Base-by-base conservation (phyloP, 2,888 invertebrate genomes). In the Xylota sylvarum region DNA sequence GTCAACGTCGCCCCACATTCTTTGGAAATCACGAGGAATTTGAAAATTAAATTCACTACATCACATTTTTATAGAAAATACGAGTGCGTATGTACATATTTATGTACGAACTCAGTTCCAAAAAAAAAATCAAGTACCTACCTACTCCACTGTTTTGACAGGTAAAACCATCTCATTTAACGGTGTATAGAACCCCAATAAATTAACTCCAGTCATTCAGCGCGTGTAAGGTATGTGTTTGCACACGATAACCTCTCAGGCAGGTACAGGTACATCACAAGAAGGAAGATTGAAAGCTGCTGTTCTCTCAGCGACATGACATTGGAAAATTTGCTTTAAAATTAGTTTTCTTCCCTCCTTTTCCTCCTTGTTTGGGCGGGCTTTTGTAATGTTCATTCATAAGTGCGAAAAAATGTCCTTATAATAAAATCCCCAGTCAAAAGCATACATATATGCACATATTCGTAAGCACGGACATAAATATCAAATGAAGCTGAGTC, bases 401-500 rank as follows among this genome's bases (percentile, higher is more conserved):
- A 58, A 77, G 77, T 58, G 77, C 60, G 40, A 60, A 69, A 27
- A 69, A 60, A 40, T 77, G 67, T 77, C 40, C 58, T 50, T 50
- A 40, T 62, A 82, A 64, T 35, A 27, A 70, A 64, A 72, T 50
- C 35, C 37, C 27, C 62, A 72, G 56, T 56, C 64, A 72, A 50
- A 37, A 58, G 46, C 62, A 55, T 62, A 55, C 60, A 40, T 48
- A 73, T 58, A 48, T 60, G 37, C 23, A 40, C 32, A 55, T 37
- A 46, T 64, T 46, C 10, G 27, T 14, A 10, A 30, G 14, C 52
- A 30, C 40, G 7, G 23, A 62, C 78, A 70, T 83, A 70, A 76
- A 82, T 82, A 69, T 48, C 55, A 73, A 50, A 79, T 73, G 73
- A 73, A 62, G 10, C 60, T 9, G 48, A 67, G 72, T 67, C 83